Evolutionary conservation across 2,888 invertebrate species (phyloP), one percentile per base, ranked within the genome.

Genomic region (Bursaphelenchus okinawaensis): DNA sequence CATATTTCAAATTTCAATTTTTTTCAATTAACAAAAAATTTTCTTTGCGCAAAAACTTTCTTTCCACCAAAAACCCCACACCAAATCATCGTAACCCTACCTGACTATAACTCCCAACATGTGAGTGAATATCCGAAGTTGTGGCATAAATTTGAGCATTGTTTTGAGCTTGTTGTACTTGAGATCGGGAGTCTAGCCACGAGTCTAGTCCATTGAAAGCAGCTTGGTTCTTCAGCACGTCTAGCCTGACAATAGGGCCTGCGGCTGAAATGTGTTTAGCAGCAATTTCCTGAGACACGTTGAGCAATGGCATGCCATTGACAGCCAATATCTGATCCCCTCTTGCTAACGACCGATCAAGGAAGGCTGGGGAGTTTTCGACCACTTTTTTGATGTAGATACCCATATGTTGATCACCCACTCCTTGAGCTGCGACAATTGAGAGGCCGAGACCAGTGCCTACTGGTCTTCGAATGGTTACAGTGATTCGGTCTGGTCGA

Each of bases 361-460:
- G 80, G 8, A 85, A 84, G 52, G 87, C 87, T 54, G 86, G 85
- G 8, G 85, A 85, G 24, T 85, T 93, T 68, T 92, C 89, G 50
- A 98, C 95, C 27, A 98, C 95, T 22, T 94, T 94, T 86, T 98
- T 98, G 72, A 98, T 93, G 86, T 96, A 98, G 83, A 98, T 98
- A 55, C 98, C 96, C 68, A 93, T 87, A 76, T 92, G 89, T 78
- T 88, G 88, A 82, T 90, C 90, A 4, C 89, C 89, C 58, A 89
- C 88, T 24, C 90, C 90, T 88, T 93, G 93, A 26, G 96, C 96
- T 9, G 96, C 96, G 4, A 98, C 95, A 79, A 98, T 98, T 82
- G 94, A 95, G 77, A 98, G 88, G 12, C 98, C 98, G 90, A 98
- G 94, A 70, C 96, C 95, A 70, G 95, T 73, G 69, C 91, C 89